Conservation (phyloP, 64 coral and sea anemone genomes). For the Hydrozoanthus tunicans region DNA sequence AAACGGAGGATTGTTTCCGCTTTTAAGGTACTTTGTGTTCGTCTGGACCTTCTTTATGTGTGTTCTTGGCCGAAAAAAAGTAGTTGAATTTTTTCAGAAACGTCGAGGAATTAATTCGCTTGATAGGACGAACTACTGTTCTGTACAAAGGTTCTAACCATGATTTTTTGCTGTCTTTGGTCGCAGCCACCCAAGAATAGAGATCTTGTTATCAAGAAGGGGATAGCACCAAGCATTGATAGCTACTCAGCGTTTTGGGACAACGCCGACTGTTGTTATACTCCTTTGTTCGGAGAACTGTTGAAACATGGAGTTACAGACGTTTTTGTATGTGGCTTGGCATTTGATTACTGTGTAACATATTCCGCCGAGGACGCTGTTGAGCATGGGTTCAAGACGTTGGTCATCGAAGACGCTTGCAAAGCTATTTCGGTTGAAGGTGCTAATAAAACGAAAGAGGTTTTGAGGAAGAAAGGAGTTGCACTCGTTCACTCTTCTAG, state of each 20-base stretch:
- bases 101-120: too few relatives aligned
- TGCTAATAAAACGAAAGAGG: constrained; percentile 26
- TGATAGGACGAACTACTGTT: too few relatives aligned
- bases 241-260: constrained; percentile 94
- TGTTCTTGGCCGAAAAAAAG: too few relatives aligned
- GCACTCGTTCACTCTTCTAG: constrained; percentile 28
- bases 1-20: too few relatives aligned
- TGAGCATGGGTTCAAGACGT: constrained; percentile 74
- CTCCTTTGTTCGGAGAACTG: constrained; percentile 70
- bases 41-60: too few relatives aligned
- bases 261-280: constrained; percentile 60
- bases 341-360: constrained; percentile 87
- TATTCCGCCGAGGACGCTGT: constrained; percentile 71
- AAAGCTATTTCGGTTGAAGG: constrained; percentile 48
- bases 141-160: background rate
- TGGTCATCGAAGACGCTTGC: constrained; percentile 83
- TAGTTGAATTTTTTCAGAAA: too few relatives aligned
- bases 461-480: constrained; percentile 54
- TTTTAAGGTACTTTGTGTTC: too few relatives aligned
- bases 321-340: constrained; percentile 84
- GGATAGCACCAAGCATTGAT: constrained; percentile 57
- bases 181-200: constrained; percentile 56
- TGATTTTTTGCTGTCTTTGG: background rate
- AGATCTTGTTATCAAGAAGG: constrained; percentile 72
- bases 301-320: constrained; percentile 72